A percentile compares a stretch with the other conserved stretches of the same genome.
phyloP scores from a whole-genome alignment of 2,113 vertebrate genomes.

The Centropristis striata region DNA sequence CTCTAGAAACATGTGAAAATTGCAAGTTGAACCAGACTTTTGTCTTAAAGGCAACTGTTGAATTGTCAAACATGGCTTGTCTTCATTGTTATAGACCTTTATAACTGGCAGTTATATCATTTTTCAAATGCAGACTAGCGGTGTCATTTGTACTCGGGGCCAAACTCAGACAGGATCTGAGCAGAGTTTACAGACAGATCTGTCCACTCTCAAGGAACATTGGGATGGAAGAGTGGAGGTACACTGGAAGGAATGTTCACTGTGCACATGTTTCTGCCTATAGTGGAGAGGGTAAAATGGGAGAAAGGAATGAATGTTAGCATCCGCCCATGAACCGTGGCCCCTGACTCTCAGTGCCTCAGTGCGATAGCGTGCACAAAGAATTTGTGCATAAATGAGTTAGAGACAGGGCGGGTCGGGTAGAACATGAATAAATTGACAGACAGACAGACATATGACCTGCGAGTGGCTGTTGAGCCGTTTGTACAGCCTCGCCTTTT shows the following conservation, averaged over 20 bases:
- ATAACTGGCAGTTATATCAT: neutral
- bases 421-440: slow-evolving; percentile 63
- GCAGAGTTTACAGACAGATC: slow-evolving; percentile 20
- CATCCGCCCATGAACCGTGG: slow-evolving; percentile 26
- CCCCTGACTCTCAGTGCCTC: slow-evolving; percentile 39
- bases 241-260: slow-evolving; percentile 43
- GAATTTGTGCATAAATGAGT: slow-evolving; percentile 64
- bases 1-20: neutral
- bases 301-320: slow-evolving; percentile 40
- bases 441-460: slow-evolving; percentile 77
- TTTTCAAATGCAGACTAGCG: slow-evolving; percentile 7
- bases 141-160: neutral
- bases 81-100: slow-evolving; percentile 47
- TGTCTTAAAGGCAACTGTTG: neutral
- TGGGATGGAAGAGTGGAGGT: slow-evolving; percentile 41
- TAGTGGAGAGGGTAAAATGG: slow-evolving; percentile 22
- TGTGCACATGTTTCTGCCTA: slow-evolving; percentile 38
- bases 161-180: slow-evolving; percentile 1
- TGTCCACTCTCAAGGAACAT: slow-evolving; percentile 4
- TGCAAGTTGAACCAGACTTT: neutral
- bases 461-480: slow-evolving; percentile 56
- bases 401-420: slow-evolving; percentile 60
- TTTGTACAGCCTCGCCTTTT: slow-evolving; percentile 73
- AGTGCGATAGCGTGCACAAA: slow-evolving; percentile 58
- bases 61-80: neutral